These are phyloP conservation scores for Mystacides longicornis DNA, from an alignment of 2,888 invertebrate genomes.

Conservation along the genomic window DNA sequence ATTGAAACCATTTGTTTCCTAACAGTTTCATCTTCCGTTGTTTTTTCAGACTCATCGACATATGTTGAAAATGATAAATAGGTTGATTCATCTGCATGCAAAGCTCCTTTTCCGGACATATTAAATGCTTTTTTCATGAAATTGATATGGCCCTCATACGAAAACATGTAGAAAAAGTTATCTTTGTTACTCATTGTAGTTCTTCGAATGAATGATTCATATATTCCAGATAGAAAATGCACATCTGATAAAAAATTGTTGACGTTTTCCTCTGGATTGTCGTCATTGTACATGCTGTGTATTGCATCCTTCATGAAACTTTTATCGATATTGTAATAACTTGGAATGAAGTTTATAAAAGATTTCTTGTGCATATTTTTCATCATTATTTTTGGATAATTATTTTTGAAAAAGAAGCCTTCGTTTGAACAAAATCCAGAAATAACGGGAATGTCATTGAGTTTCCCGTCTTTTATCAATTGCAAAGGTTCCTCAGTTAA, in stretches of 20 bases:
- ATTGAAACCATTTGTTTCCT: conserved; percentile 42
- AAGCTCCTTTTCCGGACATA: background rate
- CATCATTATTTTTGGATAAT: background rate
- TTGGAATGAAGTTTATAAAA: conserved; percentile 12
- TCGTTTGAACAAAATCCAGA: conserved; percentile 51
- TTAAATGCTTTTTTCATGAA: conserved; percentile 3
- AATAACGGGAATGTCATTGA: conserved; percentile 43
- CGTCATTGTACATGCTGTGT: background rate
- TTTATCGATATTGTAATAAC: conserved; percentile 30
- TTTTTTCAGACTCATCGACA: background rate
- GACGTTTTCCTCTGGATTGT: background rate
- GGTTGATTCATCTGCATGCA: conserved; percentile 12
- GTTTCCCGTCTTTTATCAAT: conserved; percentile 36
- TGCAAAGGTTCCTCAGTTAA: conserved; percentile 38
- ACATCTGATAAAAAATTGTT: conserved; percentile 16
- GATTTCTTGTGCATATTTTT: conserved; percentile 3
- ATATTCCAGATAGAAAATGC: conserved; percentile 12
- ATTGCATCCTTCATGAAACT: conserved; percentile 14
- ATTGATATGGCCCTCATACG: conserved; percentile 9
- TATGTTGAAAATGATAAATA: conserved; percentile 5
- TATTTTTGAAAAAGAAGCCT: conserved; percentile 36
- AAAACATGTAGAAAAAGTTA: conserved; percentile 14
- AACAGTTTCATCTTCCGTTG: conserved; percentile 36
- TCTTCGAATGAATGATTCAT: conserved; percentile 7
- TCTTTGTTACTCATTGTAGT: background rate